These are phyloP conservation scores for Strigamia maritima DNA, from an alignment of 2,888 invertebrate genomes.

Conservation along the genomic window DNA sequence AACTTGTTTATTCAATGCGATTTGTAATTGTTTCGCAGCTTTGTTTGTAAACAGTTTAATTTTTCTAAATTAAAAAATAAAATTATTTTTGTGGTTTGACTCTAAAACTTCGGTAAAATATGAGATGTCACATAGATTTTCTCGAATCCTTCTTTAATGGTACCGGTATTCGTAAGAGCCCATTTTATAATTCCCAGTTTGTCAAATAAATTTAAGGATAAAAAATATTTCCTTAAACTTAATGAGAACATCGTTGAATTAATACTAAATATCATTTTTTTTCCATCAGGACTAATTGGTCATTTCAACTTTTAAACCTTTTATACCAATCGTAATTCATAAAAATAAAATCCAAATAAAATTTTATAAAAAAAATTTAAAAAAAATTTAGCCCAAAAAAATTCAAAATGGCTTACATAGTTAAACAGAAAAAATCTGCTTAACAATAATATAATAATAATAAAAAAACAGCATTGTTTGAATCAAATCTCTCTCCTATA, in stretches of 20 bases:
- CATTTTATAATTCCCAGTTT: no score
- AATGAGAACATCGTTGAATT: background rate
- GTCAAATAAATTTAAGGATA: background rate
- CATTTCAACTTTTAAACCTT: background rate
- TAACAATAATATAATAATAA: background rate
- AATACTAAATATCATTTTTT: constrained; percentile 2
- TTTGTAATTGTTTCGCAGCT: no score
- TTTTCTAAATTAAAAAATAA: background rate
- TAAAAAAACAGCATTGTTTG: background rate
- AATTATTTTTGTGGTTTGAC: background rate
- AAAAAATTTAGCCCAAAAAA: background rate
- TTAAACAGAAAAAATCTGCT: background rate
- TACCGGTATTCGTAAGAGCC: background rate
- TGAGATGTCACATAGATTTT: background rate
- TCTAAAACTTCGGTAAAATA: background rate
- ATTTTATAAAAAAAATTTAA: background rate
- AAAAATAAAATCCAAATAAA: background rate
- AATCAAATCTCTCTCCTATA: background rate
- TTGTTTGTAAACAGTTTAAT: no score
- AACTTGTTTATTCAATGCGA: no score
- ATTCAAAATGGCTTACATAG: background rate
- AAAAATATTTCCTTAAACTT: background rate
- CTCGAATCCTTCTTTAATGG: background rate
- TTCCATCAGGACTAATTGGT: background rate
- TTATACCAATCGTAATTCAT: background rate